Base-by-base conservation (phyloP, 2,888 invertebrate genomes). In the Cartodere bifasciata region DNA sequence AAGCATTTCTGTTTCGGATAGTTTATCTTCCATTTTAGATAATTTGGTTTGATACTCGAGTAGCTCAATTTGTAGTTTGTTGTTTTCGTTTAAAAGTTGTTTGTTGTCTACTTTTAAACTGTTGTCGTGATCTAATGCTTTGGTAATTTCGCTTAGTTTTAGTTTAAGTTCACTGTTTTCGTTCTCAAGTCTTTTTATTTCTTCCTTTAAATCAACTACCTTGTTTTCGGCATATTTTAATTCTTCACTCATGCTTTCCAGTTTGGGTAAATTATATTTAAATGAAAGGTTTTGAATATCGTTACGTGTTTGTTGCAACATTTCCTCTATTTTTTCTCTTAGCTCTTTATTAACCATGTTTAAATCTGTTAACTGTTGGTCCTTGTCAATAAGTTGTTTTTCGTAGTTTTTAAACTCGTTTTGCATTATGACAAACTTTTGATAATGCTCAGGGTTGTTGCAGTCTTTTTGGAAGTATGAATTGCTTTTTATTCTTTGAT, bases 221-320 rank as follows among this genome's bases (percentile, higher is more conserved):
- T 37, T 45, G 7, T 38, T 34, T 30, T 50, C 44, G 1, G 52
- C 43, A 20, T 42, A 42, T 34, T 43, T 43, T 21, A 53, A 37
- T 35, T 51, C 52, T 29, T 49, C 43, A 29, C 43, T 46, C 52
- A 53, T 53, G 26, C 42, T 41, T 36, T 50, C 48, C 16, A 53
- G 37, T 36, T 52, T 47, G 9, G 53, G 53, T 34, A 53, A 34
- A 34, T 44, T 51, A 35, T 53, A 53, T 40, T 50, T 50, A 13
- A 42, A 36, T 4, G 52, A 52, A 13, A 53, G 37, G 34, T 46
- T 50, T 35, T 48, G 47, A 12, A 53, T 49, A 17, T 53, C 52
- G 20, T 40, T 46, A 32, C 52, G 38, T 13, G 51, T 53, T 39
- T 53, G 47, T 25, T 43, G 37, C 13, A 53, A 36, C 45, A 49